phyloP scores from a whole-genome alignment of 2,797 vertebrate genomes.

The Nyctibius grandis region DNA sequence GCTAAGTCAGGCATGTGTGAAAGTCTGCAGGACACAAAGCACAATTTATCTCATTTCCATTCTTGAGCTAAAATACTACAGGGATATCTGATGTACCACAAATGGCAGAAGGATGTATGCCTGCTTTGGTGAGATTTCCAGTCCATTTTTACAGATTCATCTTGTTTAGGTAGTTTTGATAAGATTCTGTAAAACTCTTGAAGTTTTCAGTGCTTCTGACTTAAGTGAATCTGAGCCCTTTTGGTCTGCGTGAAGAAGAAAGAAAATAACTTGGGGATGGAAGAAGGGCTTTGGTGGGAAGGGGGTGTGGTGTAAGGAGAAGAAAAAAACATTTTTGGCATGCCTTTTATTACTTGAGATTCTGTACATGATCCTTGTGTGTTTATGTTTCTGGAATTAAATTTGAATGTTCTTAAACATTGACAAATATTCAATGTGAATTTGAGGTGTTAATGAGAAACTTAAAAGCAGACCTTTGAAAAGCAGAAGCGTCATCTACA shows the following conservation, averaged over 20 bases:
- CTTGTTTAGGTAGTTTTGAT: not conserved
- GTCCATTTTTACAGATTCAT: not conserved
- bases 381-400: not conserved
- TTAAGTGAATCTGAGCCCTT: not conserved
- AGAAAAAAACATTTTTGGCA: not conserved
- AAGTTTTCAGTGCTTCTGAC: not conserved
- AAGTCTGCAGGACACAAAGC: not conserved
- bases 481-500: accelerated
- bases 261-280: not conserved
- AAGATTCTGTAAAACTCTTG: not conserved
- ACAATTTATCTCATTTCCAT: not conserved
- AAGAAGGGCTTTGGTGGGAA: not conserved
- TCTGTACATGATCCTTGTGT: not conserved
- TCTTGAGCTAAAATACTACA: not conserved
- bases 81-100: not conserved
- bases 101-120: not conserved
- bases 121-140: not conserved
- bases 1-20: accelerated
- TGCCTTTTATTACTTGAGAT: not conserved
- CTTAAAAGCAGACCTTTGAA: not conserved
- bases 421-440: not conserved
- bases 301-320: not conserved
- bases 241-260: not conserved
- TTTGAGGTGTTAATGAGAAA: not conserved
- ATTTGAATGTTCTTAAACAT: not conserved